phyloP scores from a whole-genome alignment of 2,797 vertebrate genomes.

The Anabacerthia variegaticeps region DNA sequence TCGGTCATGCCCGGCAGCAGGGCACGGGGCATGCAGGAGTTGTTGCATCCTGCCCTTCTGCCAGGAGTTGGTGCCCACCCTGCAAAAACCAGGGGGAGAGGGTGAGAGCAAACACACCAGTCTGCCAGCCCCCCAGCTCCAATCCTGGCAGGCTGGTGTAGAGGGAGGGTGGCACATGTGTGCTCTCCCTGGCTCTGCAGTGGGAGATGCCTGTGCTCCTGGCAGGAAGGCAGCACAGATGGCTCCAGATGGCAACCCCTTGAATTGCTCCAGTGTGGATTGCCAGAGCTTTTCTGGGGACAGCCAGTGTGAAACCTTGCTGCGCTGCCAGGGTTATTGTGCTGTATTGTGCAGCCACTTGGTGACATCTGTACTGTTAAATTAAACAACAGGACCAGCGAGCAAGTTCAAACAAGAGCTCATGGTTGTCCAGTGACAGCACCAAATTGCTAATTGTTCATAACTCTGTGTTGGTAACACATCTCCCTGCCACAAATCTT shows the following conservation, averaged over 20 bases:
- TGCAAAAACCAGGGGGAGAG: neutral
- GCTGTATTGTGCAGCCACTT: neutral
- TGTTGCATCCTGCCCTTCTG: neutral
- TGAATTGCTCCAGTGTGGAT: neutral
- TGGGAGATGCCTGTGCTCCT: neutral
- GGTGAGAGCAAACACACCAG: neutral
- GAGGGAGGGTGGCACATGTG: neutral
- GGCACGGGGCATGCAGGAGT: neutral
- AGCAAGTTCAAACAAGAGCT: neutral
- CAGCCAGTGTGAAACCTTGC: neutral
- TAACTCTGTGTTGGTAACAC: neutral
- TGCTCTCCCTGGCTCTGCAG: neutral
- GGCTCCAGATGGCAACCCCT: slow-evolving; percentile 30
- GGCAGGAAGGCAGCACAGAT: slow-evolving; percentile 11
- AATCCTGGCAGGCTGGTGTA: neutral
- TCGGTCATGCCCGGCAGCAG: neutral
- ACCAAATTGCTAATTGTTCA: neutral
- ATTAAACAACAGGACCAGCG: neutral
- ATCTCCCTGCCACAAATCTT: neutral
- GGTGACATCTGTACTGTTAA: neutral
- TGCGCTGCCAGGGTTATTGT: neutral
- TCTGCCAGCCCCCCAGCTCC: neutral
- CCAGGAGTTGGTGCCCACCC: neutral
- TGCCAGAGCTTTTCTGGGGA: slow-evolving; percentile 29
- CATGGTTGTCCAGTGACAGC: neutral